These are phyloP conservation scores for Drosophila villosipedis DNA, from an alignment of 2,888 invertebrate genomes.

Conservation along the genomic window DNA sequence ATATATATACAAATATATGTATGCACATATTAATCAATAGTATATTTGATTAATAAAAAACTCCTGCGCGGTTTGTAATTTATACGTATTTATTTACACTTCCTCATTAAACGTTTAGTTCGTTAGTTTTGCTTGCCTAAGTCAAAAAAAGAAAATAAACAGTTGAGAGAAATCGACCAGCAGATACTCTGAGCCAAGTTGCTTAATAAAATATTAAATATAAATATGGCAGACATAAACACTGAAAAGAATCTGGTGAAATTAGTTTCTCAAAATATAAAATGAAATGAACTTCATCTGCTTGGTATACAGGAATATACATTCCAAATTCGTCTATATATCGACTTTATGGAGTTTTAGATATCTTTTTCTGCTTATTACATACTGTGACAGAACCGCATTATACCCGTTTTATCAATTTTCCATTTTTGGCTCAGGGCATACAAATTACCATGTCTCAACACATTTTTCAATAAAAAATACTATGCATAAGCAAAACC, in stretches of 20 bases:
- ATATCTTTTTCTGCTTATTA: neutral
- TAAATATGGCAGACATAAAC: neutral
- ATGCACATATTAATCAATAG: neutral
- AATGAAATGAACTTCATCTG: neutral
- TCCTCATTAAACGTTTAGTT: conserved; percentile 1
- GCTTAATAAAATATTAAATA: neutral
- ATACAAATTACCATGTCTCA: neutral
- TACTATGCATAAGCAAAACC: neutral
- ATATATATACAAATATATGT: neutral
- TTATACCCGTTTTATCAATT: neutral
- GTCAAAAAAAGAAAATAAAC: neutral
- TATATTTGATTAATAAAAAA: conserved; percentile 4
- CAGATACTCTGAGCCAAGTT: neutral
- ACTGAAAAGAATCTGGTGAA: neutral
- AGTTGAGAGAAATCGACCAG: neutral
- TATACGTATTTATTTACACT: neutral
- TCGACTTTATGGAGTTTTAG: neutral
- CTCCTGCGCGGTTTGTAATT: neutral
- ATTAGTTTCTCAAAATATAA: neutral
- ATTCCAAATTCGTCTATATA: neutral
- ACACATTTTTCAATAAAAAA: neutral
- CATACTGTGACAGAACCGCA: neutral
- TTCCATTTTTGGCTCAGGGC: neutral
- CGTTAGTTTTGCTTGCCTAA: conserved; percentile 19
- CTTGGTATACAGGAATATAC: neutral